Evolutionary conservation across 2,113 vertebrate species (phyloP), one percentile per base, ranked within the genome.

Genomic region (Paralichthys olivaceus): DNA sequence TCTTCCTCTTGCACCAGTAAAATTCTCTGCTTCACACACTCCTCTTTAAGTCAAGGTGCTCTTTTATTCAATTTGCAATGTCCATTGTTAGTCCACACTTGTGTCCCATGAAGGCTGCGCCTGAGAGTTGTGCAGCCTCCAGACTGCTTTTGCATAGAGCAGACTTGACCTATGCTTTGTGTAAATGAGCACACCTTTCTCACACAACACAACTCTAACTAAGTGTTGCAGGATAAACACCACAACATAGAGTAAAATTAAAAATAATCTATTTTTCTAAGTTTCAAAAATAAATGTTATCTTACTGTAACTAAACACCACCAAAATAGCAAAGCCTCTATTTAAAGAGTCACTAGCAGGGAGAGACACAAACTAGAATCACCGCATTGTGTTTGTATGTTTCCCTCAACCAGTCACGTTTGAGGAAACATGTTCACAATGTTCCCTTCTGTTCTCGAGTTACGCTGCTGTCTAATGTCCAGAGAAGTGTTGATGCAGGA

Each of bases 81-180:
- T 55, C 51, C 15, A 29, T 67, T 54, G 56, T 32, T 58, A 34
- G 45, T 63, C 64, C 20, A 12, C 45, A 4, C 43, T 77, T 22
- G 26, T 49, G 47, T 54, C 74, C 40, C 1, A 20, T 59, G 45
- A 53, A 51, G 49, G 43, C 37, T 25, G 51, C 22, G 8, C 4
- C 15, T 15, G 45, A 49, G 19, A 17, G 17, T 15, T 4, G 12
- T 62, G 12, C 23, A 53, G 64, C 49, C 40, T 1, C 59, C 32
- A 1, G 13, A 43, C n/a, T 37, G 49, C 19, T 5, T n/a, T n/a
- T 51, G 49, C 49, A 49, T 49, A 49, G 45, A 81, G 70, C 73
- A 69, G 13, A 69, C 22, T 25, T 55, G 22, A 51, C 49, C 49
- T 19, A 6, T 47, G 43, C 15, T 19, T 6, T 47, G 43, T 47